A percentile compares a stretch with the other conserved stretches of the same genome.
Conservation (phyloP, 2,797 vertebrate species). For the Eutrigla gurnardus region DNA sequence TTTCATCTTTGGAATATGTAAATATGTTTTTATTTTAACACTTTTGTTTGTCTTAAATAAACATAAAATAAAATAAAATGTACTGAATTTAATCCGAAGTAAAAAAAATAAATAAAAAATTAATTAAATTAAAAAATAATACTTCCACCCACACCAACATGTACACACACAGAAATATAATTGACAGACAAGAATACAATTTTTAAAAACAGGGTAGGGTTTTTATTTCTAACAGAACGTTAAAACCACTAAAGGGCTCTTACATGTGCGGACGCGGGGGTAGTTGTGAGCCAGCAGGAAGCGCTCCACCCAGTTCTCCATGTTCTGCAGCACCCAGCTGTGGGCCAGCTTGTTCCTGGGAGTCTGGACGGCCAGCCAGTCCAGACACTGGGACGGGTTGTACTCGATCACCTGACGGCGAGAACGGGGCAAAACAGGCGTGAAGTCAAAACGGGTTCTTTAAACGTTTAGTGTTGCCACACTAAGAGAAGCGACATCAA, state of each 20-base stretch:
- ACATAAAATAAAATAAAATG: no score
- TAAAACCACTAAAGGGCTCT: conserved; percentile 62
- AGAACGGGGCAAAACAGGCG: not conserved
- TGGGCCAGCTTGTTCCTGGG: conserved; percentile 97
- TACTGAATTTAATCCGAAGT: no score
- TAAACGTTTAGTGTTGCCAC: not conserved
- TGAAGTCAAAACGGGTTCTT: not conserved
- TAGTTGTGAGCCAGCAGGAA: conserved; percentile 99
- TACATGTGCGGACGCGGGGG: conserved; percentile 97
- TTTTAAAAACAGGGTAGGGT: no score
- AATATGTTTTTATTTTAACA: not conserved
- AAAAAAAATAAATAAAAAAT: no score
- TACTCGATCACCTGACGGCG: conserved; percentile 94
- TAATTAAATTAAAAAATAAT: no score
- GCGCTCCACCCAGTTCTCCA: conserved; percentile 99
- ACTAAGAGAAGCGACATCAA: not conserved
- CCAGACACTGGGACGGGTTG: conserved; percentile 98
- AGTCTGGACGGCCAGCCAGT: conserved; percentile 98
- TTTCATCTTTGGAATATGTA: no score
- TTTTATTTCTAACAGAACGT: no score
- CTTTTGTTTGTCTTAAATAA: not conserved
- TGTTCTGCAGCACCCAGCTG: conserved; percentile 99
- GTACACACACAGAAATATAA: no score
- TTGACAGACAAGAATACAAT: no score
- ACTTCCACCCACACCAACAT: no score